phyloP scores from a whole-genome alignment of 2,888 invertebrate species.

The Rhagonycha fulva region DNA sequence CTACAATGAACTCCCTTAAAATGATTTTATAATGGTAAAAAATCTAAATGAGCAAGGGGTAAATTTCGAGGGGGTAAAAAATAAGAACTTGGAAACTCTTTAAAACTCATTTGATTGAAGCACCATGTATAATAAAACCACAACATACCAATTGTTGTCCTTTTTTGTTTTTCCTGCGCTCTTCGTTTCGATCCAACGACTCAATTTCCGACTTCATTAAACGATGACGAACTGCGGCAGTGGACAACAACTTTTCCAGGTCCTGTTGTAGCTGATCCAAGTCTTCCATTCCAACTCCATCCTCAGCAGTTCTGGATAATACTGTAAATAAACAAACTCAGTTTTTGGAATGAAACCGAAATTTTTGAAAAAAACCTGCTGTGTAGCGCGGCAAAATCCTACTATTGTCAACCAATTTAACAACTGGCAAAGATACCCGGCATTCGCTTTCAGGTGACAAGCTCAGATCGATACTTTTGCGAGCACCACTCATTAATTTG shows the following conservation, averaged over 20 bases:
- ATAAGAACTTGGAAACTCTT: too few species aligned
- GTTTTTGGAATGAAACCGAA: background rate
- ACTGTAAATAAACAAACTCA: constrained; percentile 48
- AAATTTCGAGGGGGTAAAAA: too few species aligned
- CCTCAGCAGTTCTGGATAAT: constrained; percentile 70
- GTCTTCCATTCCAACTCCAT: constrained; percentile 85
- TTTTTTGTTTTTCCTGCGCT: constrained; percentile 58
- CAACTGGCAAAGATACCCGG: constrained; percentile 63
- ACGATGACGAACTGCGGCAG: constrained; percentile 78
- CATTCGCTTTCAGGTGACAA: constrained; percentile 53
- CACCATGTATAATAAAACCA: background rate
- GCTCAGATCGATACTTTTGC: constrained; percentile 58
- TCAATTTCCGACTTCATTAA: constrained; percentile 78
- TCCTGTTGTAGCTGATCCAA: constrained; percentile 86
- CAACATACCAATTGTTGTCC: constrained; percentile 39
- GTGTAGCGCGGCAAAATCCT: constrained; percentile 70
- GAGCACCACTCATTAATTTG: constrained; percentile 59
- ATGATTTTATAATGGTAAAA: too few species aligned
- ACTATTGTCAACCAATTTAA: constrained; percentile 71
- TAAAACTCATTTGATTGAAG: too few species aligned
- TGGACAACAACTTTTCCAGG: constrained; percentile 82
- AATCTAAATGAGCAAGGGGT: too few species aligned
- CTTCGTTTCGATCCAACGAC: constrained; percentile 66
- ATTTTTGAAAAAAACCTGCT: constrained; percentile 45
- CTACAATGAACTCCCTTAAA: too few species aligned